Evolutionary conservation across 2,888 invertebrate species (phyloP), one percentile per base, ranked within the genome.

Genomic region (Chelonus formosanus): DNA sequence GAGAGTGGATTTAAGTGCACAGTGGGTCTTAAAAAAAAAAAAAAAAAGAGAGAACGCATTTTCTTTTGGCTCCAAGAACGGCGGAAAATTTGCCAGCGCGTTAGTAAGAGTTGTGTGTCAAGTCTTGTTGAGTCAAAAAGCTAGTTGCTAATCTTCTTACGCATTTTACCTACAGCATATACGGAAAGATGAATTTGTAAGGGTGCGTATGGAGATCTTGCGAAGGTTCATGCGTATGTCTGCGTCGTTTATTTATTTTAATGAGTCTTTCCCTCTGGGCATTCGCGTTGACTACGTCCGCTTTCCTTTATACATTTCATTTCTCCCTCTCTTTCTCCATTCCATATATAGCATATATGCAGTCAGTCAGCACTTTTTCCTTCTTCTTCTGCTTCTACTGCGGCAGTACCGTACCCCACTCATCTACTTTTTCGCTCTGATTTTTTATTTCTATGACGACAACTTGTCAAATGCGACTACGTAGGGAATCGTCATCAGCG

Each of bases 201-300:
- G 56, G 55, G 60, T 62, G 48, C 54, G 65, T 55, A 60, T 60
- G 54, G 10, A 53, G 35, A 47, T 65, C 57, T 54, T 65, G 53
- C 32, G 50, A 32, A 43, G 20, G 50, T 61, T 32, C 50, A 47
- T 34, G 43, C 52, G 54, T 66, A 64, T 53, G 57, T 55, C 69
- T 74, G 67, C 66, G 65, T 66, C 68, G 74, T 76, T 73, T 79
- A 78, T 80, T 80, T 77, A 79, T 80, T 79, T 79, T 79, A 80
- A 80, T 78, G 79, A 80, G 77, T 75, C 75, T 72, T 72, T 75
- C 73, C 73, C 61, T 55, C 56, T 40, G 35, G 61, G 56, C 52
- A 65, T 61, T 61, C 44, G 55, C 56, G 56, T 54, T 56, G 61
- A 66, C 60, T 60, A 61, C 61, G 50, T 52, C 56, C 50, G 60